Base-by-base conservation (phyloP, 1,140 invertebrate species). In the Danaus plexippus region DNA sequence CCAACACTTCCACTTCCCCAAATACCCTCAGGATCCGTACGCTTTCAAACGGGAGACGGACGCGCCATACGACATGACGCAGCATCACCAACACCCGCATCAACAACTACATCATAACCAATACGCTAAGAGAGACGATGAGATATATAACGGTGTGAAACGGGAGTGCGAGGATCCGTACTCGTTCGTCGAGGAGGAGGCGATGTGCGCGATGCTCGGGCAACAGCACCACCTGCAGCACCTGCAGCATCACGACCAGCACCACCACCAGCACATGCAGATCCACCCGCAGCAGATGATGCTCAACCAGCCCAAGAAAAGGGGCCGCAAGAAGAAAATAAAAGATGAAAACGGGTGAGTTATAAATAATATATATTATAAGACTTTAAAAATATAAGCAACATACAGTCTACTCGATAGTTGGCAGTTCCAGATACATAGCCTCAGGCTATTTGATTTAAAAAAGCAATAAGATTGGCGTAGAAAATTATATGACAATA, bases 281-380 rank as follows among this genome's bases (percentile, higher is more conserved):
- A 65, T 73, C 71, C 80, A 81, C 73, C 83, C 87, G 22, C 89
- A 90, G 58, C 87, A 87, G 66, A 80, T 91, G 71, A 86, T 91
- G 77, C 88, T 89, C 61, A 78, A 69, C 18, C 90, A 91, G 59
- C 92, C 93, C n/a, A 95, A 95, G 80, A 95, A 95, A 82, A 86
- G 94, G 22, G 94, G 93, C 9, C 80, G 93, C 22, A 95, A 94
- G 89, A 95, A 94, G 89, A 95, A 95, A 78, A 88, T 90, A 48
- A 90, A 90, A 71, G 87, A 89, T 52, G 90, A 91, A 62, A 82
- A 86, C 64, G 87, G 89, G 89, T 90, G 69, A 89, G 69, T 76
- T 15, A 32, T 32, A 32, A 2, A 32, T 32, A 6, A 4, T 32
- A 4, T 8, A 32, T 32, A 6, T 32, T 32, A 32, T 5, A 32